Evolutionary conservation across 2,797 vertebrate species (phyloP).

Genomic region (Silurus lanzhouensis): DNA sequence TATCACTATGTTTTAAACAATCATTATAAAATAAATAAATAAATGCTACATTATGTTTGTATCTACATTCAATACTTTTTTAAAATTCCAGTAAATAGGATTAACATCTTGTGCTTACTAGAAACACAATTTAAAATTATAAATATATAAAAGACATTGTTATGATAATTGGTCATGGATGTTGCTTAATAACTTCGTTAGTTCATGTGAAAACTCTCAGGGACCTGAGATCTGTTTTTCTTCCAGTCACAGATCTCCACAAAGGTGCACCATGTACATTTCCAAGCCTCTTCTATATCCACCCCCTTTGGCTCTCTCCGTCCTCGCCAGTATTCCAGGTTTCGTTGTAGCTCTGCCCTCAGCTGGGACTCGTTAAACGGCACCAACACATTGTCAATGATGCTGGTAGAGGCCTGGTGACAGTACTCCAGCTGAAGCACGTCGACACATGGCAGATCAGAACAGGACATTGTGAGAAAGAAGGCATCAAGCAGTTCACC

Average conservation of each 20-base stretch:
- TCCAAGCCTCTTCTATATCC: constrained; percentile 79
- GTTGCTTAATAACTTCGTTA: background rate
- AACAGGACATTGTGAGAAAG: constrained; percentile 65
- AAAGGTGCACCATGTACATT: constrained; percentile 71
- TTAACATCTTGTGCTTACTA: background rate
- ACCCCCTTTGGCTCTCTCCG: constrained; percentile 73
- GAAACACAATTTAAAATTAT: background rate
- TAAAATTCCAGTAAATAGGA: background rate
- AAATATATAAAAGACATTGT: background rate
- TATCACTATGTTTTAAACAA: background rate
- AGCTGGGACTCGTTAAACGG: constrained; percentile 65
- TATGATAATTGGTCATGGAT: background rate
- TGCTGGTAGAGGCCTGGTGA: constrained; percentile 66
- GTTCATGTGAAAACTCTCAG: constrained; percentile 30
- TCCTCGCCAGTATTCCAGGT: constrained; percentile 74
- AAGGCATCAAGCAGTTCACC: constrained; percentile 70
- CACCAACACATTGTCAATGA: constrained; percentile 65
- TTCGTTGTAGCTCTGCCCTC: constrained; percentile 59
- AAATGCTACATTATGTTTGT: background rate
- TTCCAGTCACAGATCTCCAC: constrained; percentile 72
- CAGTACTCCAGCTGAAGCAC: constrained; percentile 72
- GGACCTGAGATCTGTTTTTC: constrained; percentile 33
- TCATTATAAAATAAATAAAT: background rate
- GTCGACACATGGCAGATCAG: constrained; percentile 70
- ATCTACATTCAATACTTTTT: background rate